Conservation (phyloP, 2,797 vertebrate species). For the Rhabdophis nuchalis region DNA sequence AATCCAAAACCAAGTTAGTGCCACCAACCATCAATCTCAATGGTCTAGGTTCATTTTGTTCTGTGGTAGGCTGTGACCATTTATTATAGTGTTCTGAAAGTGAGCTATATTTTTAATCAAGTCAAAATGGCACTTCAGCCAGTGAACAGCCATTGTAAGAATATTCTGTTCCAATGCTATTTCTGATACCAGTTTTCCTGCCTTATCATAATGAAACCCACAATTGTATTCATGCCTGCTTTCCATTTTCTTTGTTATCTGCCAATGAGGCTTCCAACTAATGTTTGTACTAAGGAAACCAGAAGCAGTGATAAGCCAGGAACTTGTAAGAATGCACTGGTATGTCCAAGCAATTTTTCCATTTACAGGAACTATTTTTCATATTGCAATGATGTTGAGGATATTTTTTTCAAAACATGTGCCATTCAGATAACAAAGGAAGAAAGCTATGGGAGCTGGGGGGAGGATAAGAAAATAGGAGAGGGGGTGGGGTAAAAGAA, state of each 20-base stretch:
- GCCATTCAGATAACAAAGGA: slow-evolving; percentile 47
- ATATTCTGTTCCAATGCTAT: slow-evolving; percentile 48
- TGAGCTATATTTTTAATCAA: slow-evolving; percentile 16
- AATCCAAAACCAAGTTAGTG: neutral
- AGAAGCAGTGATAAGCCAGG: slow-evolving; percentile 39
- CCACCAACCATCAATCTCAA: neutral
- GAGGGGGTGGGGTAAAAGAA: neutral
- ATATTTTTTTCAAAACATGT: slow-evolving; percentile 47
- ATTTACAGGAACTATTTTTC: slow-evolving; percentile 45
- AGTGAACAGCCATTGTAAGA: slow-evolving; percentile 38
- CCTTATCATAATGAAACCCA: slow-evolving; percentile 38
- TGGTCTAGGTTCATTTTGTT: neutral
- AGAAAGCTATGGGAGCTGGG: slow-evolving; percentile 24
- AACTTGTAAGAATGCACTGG: slow-evolving; percentile 30
- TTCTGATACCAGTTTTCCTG: slow-evolving; percentile 28
- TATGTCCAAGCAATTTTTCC: slow-evolving; percentile 33
- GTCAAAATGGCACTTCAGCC: neutral
- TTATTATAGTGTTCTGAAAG: neutral
- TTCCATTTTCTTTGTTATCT: slow-evolving; percentile 63
- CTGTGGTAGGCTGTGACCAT: neutral
- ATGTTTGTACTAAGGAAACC: slow-evolving; percentile 58
- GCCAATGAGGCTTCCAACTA: slow-evolving; percentile 49
- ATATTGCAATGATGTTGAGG: slow-evolving; percentile 2
- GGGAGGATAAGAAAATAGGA: slow-evolving; percentile 25
- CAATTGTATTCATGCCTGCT: slow-evolving; percentile 56